Evolutionary conservation across 2,888 invertebrate species (phyloP).

Genomic region (Machimus atricapillus): DNA sequence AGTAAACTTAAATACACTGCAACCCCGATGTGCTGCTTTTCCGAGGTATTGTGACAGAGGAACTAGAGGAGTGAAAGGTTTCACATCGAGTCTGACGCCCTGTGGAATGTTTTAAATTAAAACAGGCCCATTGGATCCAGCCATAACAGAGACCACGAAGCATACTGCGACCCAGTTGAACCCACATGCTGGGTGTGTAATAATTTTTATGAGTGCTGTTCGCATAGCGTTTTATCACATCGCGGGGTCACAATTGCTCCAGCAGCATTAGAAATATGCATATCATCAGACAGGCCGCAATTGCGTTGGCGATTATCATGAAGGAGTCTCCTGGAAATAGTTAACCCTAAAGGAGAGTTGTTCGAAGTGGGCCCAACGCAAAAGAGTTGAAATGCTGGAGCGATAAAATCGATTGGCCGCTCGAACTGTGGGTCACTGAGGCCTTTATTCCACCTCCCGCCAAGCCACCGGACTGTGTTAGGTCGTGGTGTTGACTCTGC

Average conservation of each 20-base stretch:
- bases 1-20: neutral
- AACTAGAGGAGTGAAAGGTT: neutral
- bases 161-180: neutral
- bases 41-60: neutral
- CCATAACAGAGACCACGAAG: neutral
- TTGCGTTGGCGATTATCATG: neutral
- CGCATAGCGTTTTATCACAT: neutral
- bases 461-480: neutral
- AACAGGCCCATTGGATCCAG: neutral
- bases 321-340: neutral
- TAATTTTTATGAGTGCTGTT: neutral
- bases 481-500: neutral
- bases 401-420: neutral
- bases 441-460: neutral
- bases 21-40: neutral
- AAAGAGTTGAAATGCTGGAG: neutral
- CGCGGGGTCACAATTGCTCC: neutral
- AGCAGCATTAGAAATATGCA: neutral
- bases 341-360: neutral
- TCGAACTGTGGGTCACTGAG: neutral
- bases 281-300: neutral
- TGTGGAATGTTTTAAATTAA: neutral
- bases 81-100: neutral
- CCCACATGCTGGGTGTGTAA: neutral
- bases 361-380: neutral